phyloP scores from a whole-genome alignment of 2,888 invertebrate species.

The Megalurothrips usitatus region DNA sequence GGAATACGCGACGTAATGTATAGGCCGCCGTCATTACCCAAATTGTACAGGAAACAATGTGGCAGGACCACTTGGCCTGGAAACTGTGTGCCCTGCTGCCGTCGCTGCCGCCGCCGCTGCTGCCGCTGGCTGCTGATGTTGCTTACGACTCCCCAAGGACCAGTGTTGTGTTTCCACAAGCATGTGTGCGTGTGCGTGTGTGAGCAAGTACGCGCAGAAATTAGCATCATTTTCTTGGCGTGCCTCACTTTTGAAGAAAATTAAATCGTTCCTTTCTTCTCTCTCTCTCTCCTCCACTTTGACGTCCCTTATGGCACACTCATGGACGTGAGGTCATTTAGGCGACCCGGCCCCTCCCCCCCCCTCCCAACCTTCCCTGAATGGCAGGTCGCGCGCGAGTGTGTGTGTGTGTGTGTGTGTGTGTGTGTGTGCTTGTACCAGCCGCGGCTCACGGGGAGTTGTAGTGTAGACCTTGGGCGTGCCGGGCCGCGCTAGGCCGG shows the following conservation, averaged over 20 bases:
- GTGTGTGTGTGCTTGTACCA: too few species aligned
- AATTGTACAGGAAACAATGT: slow-evolving; percentile 6
- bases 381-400: background rate
- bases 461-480: too few species aligned
- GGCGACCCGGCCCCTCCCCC: background rate
- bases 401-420: background rate
- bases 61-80: background rate
- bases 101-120: too few species aligned
- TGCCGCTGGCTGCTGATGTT: too few species aligned
- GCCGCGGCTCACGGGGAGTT: too few species aligned
- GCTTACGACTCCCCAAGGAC: too few species aligned
- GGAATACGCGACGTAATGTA: background rate
- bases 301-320: background rate
- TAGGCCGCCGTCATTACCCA: background rate
- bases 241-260: too few species aligned
- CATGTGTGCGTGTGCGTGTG: too few species aligned
- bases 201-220: too few species aligned
- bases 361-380: background rate
- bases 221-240: too few species aligned
- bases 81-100: background rate
- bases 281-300: background rate
- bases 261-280: background rate
- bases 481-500: too few species aligned
- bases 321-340: background rate
- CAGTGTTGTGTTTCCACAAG: too few species aligned